Evolutionary conservation across 2,113 vertebrate genomes (phyloP), one percentile per base, ranked within the genome.

Genomic region (Salvator merianae): DNA sequence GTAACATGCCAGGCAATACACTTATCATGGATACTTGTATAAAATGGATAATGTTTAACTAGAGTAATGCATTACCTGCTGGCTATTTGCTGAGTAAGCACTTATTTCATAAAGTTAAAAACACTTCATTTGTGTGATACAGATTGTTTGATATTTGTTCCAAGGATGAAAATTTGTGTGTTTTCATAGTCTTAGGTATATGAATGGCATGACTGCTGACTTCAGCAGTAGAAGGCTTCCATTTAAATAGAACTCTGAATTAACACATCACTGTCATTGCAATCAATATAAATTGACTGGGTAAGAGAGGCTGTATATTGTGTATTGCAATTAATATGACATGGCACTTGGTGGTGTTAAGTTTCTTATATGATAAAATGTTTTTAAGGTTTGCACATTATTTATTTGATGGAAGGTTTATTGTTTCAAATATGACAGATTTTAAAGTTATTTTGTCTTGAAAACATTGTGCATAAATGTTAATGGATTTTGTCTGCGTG

Each of bases 31-130:
- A 82, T 90, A 90, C 70, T 79, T 91, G 76, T 0, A 0, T 86
- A 68, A 91, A 93, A 94, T 87, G 78, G 84, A 62, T 91, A 89
- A 88, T 87, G 77, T 55, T 72, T 88, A 88, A 92, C 76, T 81
- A 84, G 88, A 91, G 66, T 86, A 88, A 86, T 91, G 63, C 2
- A 43, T 92, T 91, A 40, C 78, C 83, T 94, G 82, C 65, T 75
- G 80, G 34, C 81, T 91, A 79, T 50, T 68, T 90, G 81, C 85
- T 91, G 87, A 89, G 28, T 87, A 89, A 91, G 79, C 85, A 83
- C 55, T 84, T 92, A 81, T 26, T 86, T 91, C 53, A 32, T 79
- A 71, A 87, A 91, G 72, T 88, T 71, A 79, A 43, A 68, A 43
- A 68, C 0, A 3, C 4, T 73, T 43, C 73, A 79, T 28, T 89